Evolutionary conservation across 2,888 invertebrate species (phyloP).

Genomic region (Sesia bembeciformis): DNA sequence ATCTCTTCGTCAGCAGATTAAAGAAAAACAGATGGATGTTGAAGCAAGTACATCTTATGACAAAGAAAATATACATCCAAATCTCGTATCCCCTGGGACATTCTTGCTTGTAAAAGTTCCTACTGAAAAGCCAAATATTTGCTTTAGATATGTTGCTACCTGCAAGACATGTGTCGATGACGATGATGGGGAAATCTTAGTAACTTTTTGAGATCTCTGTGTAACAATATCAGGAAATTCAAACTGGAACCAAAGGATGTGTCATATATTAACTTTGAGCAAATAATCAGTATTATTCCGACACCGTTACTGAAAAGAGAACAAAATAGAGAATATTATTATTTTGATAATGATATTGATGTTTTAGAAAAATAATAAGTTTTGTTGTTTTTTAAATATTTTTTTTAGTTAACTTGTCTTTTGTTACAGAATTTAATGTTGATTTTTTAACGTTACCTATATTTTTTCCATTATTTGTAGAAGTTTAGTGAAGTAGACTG

Average conservation of each 20-base stretch:
- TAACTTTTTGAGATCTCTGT: slow-evolving; percentile 4
- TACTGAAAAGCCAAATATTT: neutral
- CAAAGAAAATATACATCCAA: slow-evolving; percentile 7
- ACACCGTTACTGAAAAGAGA: slow-evolving; percentile 1
- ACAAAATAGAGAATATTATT: neutral
- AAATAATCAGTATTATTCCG: neutral
- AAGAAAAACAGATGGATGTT: neutral
- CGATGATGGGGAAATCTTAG: slow-evolving; percentile 8
- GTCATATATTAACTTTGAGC: slow-evolving; percentile 1
- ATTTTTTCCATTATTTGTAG: too few species aligned
- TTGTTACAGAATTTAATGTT: too few species aligned
- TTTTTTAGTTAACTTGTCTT: too few species aligned
- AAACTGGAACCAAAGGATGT: too few species aligned
- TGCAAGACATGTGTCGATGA: slow-evolving; percentile 8
- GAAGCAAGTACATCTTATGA: slow-evolving; percentile 3
- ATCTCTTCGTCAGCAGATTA: slow-evolving; percentile 5
- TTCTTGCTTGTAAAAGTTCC: neutral
- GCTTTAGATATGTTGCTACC: slow-evolving; percentile 4
- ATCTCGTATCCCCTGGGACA: slow-evolving; percentile 4
- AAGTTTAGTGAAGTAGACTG: too few species aligned
- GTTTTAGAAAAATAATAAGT: neutral
- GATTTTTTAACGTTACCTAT: too few species aligned
- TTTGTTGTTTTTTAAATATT: neutral
- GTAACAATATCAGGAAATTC: too few species aligned
- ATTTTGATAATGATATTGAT: neutral